Conservation (phyloP, 2,113 vertebrate genomes). For the Elgaria multicarinata region DNA sequence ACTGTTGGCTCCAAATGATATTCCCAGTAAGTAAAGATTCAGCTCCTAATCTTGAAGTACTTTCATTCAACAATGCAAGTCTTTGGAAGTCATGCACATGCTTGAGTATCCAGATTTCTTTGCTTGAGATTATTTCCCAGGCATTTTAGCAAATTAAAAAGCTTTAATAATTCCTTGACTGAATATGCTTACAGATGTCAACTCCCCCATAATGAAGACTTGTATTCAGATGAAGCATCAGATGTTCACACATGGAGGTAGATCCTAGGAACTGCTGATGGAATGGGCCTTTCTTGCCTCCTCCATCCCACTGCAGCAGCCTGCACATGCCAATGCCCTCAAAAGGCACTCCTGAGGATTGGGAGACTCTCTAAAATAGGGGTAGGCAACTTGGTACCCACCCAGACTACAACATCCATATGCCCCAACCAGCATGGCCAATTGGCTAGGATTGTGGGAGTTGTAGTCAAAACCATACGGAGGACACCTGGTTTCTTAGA, state of each 20-base stretch:
- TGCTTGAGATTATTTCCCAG: neutral
- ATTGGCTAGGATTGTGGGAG: no score
- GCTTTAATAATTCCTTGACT: neutral
- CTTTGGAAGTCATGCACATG: neutral
- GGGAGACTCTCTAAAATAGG: no score
- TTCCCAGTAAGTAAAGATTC: neutral
- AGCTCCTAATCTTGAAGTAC: conserved; percentile 17
- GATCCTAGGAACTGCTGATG: neutral
- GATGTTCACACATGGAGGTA: neutral
- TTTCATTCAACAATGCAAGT: conserved; percentile 6
- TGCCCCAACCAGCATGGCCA: no score
- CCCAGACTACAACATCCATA: no score
- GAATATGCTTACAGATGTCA: neutral
- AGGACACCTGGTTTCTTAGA: no score
- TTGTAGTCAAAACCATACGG: no score
- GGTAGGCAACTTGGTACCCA: no score
- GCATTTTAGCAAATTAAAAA: conserved; percentile 11
- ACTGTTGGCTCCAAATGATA: neutral
- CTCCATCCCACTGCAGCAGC: neutral
- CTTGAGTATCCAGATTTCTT: neutral
- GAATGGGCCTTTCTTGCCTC: neutral
- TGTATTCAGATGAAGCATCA: neutral
- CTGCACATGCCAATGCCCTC: neutral
- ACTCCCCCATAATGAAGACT: neutral
- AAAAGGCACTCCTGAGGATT: neutral